A percentile compares a stretch with the other conserved stretches of the same genome.
phyloP scores from a whole-genome alignment of 2,888 invertebrate genomes.

The Bellardia bayeri region DNA sequence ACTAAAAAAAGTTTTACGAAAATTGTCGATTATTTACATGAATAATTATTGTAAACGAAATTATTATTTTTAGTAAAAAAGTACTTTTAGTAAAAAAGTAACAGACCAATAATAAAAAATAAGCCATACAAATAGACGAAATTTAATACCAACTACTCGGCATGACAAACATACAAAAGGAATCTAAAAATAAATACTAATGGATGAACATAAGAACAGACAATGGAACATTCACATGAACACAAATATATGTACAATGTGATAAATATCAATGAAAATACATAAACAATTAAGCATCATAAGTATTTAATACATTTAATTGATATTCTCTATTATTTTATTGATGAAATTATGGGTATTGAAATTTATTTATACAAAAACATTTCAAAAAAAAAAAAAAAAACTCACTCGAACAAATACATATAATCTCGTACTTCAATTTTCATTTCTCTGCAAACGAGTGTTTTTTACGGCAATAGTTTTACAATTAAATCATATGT shows the following conservation, averaged over 20 bases:
- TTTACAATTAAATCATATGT: background rate
- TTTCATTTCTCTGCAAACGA: background rate
- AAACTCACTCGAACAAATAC: background rate
- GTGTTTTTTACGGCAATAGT: background rate
- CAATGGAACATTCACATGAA: background rate
- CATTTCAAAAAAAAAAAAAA: too few relatives aligned
- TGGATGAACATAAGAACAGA: background rate
- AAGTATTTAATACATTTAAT: conserved; percentile 60
- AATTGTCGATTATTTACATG: too few relatives aligned
- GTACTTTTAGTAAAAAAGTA: too few relatives aligned
- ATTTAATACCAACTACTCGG: background rate
- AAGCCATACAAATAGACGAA: background rate
- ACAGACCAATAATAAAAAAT: too few relatives aligned
- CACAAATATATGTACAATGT: background rate
- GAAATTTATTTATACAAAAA: conserved; percentile 10
- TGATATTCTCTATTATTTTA: conserved; percentile 57
- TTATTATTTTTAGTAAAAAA: too few relatives aligned
- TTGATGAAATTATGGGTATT: conserved; percentile 61
- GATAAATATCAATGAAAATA: conserved; percentile 6
- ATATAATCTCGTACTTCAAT: background rate
- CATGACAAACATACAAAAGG: background rate
- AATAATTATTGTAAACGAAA: too few relatives aligned
- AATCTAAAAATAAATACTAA: background rate
- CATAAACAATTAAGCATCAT: conserved; percentile 48
- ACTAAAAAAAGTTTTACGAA: too few relatives aligned